Conservation (phyloP, 2,797 vertebrate genomes). For the Florisuga fusca region DNA sequence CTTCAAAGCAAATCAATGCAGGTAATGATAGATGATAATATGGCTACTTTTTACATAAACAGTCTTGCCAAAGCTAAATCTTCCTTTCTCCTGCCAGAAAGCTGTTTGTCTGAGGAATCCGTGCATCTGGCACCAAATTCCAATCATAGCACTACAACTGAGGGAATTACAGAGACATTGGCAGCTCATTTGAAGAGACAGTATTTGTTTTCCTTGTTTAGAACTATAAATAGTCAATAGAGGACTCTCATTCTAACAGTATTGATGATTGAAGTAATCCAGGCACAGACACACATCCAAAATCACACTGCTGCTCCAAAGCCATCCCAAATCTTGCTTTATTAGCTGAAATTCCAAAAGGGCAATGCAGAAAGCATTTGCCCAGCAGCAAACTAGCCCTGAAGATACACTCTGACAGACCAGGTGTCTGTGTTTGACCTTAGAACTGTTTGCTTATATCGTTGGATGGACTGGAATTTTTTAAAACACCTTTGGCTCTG, state of each 20-base stretch:
- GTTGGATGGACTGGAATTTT: neutral
- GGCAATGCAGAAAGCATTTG: neutral
- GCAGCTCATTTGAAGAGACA: constrained; percentile 61
- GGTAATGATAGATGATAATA: constrained; percentile 38
- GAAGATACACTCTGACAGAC: neutral
- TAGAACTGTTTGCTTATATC: neutral
- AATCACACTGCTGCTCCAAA: neutral
- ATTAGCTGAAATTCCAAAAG: neutral
- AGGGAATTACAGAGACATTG: constrained; percentile 34
- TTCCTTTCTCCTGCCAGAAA: constrained; percentile 56
- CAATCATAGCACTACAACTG: constrained; percentile 38
- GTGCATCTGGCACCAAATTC: constrained; percentile 68
- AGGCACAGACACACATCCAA: neutral
- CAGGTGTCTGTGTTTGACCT: neutral
- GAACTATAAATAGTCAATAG: constrained; percentile 63
- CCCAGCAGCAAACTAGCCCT: neutral
- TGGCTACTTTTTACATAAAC: constrained; percentile 20
- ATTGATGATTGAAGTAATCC: constrained; percentile 19
- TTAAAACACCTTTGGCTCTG: neutral
- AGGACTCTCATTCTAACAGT: constrained; percentile 37
- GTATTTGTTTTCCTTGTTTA: constrained; percentile 68
- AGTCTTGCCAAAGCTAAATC: constrained; percentile 35
- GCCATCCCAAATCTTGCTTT: neutral
- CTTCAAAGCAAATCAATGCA: neutral
- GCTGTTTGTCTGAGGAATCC: constrained; percentile 62